Evolutionary conservation across 35 echinoderm and acorn worm species (phyloP).

Genomic region (Acanthaster planci): DNA sequence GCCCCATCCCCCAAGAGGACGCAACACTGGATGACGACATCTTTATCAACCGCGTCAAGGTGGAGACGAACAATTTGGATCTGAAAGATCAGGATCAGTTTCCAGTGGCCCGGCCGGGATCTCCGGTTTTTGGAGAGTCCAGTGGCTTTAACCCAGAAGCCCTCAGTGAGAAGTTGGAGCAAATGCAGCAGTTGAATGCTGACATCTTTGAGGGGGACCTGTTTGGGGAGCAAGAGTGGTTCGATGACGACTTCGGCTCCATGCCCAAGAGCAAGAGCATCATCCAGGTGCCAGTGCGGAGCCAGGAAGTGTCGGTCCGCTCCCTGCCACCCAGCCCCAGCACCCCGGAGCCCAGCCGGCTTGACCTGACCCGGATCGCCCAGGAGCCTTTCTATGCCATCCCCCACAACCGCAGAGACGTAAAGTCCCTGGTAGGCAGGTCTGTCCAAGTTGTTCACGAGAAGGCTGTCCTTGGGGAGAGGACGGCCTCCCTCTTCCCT

Average conservation of each 20-base stretch:
- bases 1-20: slow-evolving; percentile 38
- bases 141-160: slow-evolving; percentile 81
- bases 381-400: slow-evolving; percentile 95
- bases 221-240: slow-evolving; percentile 97
- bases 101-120: slow-evolving; percentile 79
- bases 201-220: slow-evolving; percentile 86
- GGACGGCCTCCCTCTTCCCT: slow-evolving; percentile 30
- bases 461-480: slow-evolving; percentile 37
- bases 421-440: slow-evolving; percentile 50
- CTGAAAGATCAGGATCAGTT: slow-evolving; percentile 55
- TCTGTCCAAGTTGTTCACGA: slow-evolving; percentile 74
- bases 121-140: slow-evolving; percentile 93
- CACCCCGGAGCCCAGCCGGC: slow-evolving; percentile 41
- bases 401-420: slow-evolving; percentile 91
- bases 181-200: slow-evolving; percentile 70
- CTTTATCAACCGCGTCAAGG: slow-evolving; percentile 79
- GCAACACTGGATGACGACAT: slow-evolving; percentile 79
- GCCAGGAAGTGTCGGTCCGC: slow-evolving; percentile 14
- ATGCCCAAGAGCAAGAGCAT: slow-evolving; percentile 92
- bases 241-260: slow-evolving; percentile 97
- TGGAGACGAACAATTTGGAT: slow-evolving; percentile 58
- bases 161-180: slow-evolving; percentile 76
- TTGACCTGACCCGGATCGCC: slow-evolving; percentile 79
- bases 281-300: slow-evolving; percentile 81
- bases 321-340: slow-evolving; percentile 28